Conservation (phyloP, 2,888 invertebrate species). For the Melikaiella ostensackeni region DNA sequence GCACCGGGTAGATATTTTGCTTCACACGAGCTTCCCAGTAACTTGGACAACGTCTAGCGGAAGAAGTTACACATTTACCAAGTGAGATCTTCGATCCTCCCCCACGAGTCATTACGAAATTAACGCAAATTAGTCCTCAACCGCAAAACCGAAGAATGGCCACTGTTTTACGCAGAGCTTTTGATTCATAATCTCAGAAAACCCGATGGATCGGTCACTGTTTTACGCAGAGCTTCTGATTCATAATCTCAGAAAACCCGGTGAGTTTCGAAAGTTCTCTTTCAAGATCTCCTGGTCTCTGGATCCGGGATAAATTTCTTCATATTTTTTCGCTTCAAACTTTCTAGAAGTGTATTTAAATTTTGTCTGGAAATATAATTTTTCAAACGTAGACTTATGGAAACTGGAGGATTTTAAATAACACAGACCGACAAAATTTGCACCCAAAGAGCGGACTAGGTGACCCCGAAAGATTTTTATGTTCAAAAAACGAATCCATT, state of each 20-base stretch:
- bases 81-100: constrained; percentile 3
- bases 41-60: constrained; percentile 40
- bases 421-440: too few species aligned
- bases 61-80: constrained; percentile 33
- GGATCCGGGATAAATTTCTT: not conserved
- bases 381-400: not conserved
- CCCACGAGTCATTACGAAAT: constrained; percentile 16
- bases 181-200: not conserved
- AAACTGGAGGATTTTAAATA: too few species aligned
- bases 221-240: constrained; percentile 8
- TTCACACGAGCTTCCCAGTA: constrained; percentile 52
- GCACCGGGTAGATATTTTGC: constrained; percentile 54
- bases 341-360: not conserved
- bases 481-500: too few species aligned
- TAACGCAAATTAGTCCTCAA: not conserved
- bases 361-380: not conserved
- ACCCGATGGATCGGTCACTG: too few species aligned
- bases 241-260: not conserved
- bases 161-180: not conserved
- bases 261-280: not conserved
- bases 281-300: not conserved
- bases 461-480: too few species aligned
- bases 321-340: not conserved
- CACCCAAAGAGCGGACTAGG: too few species aligned
- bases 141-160: not conserved